These are phyloP conservation scores for Sarcophaga rosellei DNA, from an alignment of 2,888 invertebrate genomes.

Conservation along the genomic window DNA sequence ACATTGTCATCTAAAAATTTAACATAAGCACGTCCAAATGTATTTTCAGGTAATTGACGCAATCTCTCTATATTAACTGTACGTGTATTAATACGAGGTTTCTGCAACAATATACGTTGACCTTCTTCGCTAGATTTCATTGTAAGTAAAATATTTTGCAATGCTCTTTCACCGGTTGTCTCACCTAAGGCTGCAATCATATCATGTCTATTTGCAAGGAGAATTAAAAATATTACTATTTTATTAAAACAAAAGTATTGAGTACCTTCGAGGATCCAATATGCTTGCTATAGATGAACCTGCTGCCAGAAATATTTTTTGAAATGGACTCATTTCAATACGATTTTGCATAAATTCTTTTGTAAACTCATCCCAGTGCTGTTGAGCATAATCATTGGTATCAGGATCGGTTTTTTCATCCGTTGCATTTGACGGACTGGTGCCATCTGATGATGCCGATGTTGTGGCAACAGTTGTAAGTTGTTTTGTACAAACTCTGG, in stretches of 20 bases:
- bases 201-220: slow-evolving; percentile 84
- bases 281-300: slow-evolving; percentile 94
- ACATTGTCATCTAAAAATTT: slow-evolving; percentile 90
- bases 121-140: slow-evolving; percentile 92
- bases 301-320: slow-evolving; percentile 89
- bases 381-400: slow-evolving; percentile 39
- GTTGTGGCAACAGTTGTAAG: slow-evolving; percentile 44
- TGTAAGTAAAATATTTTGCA: slow-evolving; percentile 86
- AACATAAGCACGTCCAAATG: slow-evolving; percentile 92
- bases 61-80: slow-evolving; percentile 90
- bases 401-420: background rate
- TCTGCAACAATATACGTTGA: slow-evolving; percentile 86
- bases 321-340: slow-evolving; percentile 86
- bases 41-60: slow-evolving; percentile 87
- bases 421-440: background rate
- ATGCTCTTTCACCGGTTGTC: slow-evolving; percentile 89
- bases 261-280: slow-evolving; percentile 87
- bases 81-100: slow-evolving; percentile 92
- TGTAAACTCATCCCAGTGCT: slow-evolving; percentile 82
- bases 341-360: slow-evolving; percentile 85
- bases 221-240: background rate
- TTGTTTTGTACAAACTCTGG: slow-evolving; percentile 2
- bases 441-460: background rate
- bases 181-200: slow-evolving; percentile 98
- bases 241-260: background rate